Evolutionary conservation across 2,113 vertebrate genomes (phyloP).

Genomic region (Chionodraco myersi): DNA sequence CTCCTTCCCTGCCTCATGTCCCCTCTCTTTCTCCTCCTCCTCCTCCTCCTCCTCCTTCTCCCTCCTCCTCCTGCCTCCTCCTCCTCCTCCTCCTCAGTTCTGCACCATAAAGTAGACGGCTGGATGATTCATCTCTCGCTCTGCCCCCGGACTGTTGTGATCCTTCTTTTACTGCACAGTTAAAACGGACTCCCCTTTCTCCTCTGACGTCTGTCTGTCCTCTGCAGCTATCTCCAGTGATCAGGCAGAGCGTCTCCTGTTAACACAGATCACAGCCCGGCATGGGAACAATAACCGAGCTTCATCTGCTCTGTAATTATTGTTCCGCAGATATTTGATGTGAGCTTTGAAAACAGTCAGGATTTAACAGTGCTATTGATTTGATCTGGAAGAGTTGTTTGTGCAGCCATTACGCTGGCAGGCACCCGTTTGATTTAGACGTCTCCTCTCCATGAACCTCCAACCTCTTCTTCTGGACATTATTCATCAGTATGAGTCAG

Average conservation of each 20-base stretch:
- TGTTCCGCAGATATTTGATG: constrained; percentile 47
- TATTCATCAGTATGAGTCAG: constrained; percentile 40
- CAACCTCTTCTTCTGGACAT: constrained; percentile 27
- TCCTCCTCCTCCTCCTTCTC: constrained; percentile 35
- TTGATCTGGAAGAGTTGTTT: constrained; percentile 50
- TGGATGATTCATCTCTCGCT: constrained; percentile 62
- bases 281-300: constrained; percentile 33
- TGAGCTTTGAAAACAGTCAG: constrained; percentile 42
- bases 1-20: no score
- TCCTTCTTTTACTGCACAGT: constrained; percentile 66
- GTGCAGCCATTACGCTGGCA: constrained; percentile 42
- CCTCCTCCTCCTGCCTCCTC: constrained; percentile 26
- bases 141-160: constrained; percentile 64
- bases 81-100: constrained; percentile 55
- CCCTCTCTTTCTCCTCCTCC: constrained; percentile 17
- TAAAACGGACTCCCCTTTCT: constrained; percentile 39
- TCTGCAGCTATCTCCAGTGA: constrained; percentile 55
- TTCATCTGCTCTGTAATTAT: constrained; percentile 36
- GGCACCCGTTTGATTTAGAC: constrained; percentile 50
- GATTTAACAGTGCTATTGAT: constrained; percentile 56
- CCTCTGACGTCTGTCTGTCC: constrained; percentile 44
- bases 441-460: constrained; percentile 33
- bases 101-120: constrained; percentile 61
- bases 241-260: constrained; percentile 21
- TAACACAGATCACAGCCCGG: constrained; percentile 34